These are phyloP conservation scores for Disparrhopalites patrizii DNA, from an alignment of 2,888 invertebrate genomes.

Conservation along the genomic window DNA sequence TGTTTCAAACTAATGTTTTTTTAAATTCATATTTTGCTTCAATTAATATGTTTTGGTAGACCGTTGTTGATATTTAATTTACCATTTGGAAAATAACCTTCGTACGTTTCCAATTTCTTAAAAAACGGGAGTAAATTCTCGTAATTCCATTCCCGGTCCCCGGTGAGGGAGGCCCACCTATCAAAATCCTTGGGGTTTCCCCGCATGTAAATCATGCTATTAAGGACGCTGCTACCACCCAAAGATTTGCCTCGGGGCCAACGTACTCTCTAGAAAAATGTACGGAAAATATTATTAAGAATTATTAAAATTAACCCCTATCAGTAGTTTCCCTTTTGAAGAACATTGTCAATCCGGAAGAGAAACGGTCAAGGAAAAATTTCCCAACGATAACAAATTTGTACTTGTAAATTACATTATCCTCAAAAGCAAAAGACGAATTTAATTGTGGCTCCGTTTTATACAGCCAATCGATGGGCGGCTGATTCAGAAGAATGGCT, in stretches of 20 bases:
- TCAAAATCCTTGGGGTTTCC: conserved; percentile 40
- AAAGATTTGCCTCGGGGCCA: conserved; percentile 16
- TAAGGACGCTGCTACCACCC: conserved; percentile 21
- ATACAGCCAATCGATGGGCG: conserved; percentile 26
- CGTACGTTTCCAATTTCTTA: conserved; percentile 34
- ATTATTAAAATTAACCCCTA: no score
- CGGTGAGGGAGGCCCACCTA: conserved; percentile 37
- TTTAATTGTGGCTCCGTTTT: conserved; percentile 25
- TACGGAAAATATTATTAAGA: no score
- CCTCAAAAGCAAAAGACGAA: conserved; percentile 19
- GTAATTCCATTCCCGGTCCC: conserved; percentile 36
- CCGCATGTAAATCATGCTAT: conserved; percentile 29
- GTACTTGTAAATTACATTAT: conserved; percentile 19
- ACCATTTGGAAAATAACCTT: conserved; percentile 33
- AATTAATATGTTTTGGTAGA: neutral
- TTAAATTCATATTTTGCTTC: neutral
- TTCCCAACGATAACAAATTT: no score
- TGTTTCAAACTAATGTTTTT: neutral
- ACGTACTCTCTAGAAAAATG: neutral
- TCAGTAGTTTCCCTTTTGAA: no score
- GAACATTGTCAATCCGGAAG: no score
- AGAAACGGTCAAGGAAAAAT: no score
- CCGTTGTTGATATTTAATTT: neutral
- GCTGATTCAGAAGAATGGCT: conserved; percentile 13
- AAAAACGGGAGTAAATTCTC: conserved; percentile 39